Conservation (phyloP, 1,140 invertebrate species). For the Plectus sambesii region DNA sequence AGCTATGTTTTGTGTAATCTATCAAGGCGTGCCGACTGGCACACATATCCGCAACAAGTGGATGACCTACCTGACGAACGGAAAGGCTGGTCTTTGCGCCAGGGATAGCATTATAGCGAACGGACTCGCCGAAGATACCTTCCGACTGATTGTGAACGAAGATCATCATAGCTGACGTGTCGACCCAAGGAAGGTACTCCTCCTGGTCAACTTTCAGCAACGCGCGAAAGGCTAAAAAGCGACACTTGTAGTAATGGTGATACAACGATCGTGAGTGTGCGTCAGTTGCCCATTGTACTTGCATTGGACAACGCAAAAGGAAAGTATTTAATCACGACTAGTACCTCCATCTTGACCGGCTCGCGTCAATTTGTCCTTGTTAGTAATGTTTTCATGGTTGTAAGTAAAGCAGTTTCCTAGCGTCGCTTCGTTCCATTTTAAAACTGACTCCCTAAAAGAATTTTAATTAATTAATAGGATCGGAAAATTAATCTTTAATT, state of each 20-base stretch:
- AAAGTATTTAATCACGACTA: too few species aligned
- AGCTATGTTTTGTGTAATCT: too few species aligned
- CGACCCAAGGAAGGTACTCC: conserved; percentile 24
- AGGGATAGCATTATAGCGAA: conserved; percentile 15
- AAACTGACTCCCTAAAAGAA: conserved; percentile 13
- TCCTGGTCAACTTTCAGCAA: conserved; percentile 16
- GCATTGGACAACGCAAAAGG: too few species aligned
- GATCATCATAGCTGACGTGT: conserved; percentile 16
- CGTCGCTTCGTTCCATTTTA: conserved; percentile 23
- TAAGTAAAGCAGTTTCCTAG: conserved; percentile 29
- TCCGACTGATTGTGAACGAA: conserved; percentile 15
- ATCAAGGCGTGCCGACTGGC: too few species aligned
- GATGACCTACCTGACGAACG: conserved; percentile 12
- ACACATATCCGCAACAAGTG: too few species aligned
- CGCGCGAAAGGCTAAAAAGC: conserved; percentile 11
- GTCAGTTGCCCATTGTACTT: too few species aligned
- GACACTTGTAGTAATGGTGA: background rate
- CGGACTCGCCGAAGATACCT: conserved; percentile 17
- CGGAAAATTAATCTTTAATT: background rate
- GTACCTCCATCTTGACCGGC: conserved; percentile 7
- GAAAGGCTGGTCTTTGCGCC: conserved; percentile 7
- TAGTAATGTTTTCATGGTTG: conserved; percentile 14
- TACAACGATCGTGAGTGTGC: too few species aligned
- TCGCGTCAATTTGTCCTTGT: background rate
- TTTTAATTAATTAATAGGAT: too few species aligned